Evolutionary conservation across 2,888 invertebrate genomes (phyloP).

Genomic region (Cylloceria caligata): DNA sequence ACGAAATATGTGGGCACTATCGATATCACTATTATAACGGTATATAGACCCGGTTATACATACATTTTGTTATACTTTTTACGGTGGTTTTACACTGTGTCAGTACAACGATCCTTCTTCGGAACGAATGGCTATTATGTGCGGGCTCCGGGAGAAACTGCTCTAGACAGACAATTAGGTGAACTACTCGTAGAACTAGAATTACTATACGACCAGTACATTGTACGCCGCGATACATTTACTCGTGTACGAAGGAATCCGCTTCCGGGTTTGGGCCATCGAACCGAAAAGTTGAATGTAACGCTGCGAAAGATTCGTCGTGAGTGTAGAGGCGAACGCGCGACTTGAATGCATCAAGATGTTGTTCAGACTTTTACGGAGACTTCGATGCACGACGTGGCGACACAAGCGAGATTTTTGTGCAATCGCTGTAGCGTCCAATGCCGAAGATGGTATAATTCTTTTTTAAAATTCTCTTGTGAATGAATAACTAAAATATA

Average conservation of each 20-base stretch:
- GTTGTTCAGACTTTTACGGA: slow-evolving; percentile 2
- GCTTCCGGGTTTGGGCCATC: slow-evolving; percentile 25
- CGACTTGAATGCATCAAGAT: slow-evolving; percentile 2
- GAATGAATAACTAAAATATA: too few relatives aligned
- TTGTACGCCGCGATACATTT: slow-evolving; percentile 8
- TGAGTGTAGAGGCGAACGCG: background rate
- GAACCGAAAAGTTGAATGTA: background rate
- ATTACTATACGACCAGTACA: slow-evolving; percentile 11
- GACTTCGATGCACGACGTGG: slow-evolving; percentile 49
- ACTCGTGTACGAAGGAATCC: slow-evolving; percentile 16
- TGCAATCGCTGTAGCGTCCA: background rate
- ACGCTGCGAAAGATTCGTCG: background rate
- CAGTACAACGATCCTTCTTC: background rate
- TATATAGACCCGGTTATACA: slow-evolving; percentile 53
- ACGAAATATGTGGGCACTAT: slow-evolving; percentile 62
- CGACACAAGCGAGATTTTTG: slow-evolving; percentile 33
- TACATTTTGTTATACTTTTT: slow-evolving; percentile 35
- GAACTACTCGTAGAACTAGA: slow-evolving; percentile 26
- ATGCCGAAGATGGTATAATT: background rate
- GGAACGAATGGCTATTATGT: slow-evolving; percentile 38
- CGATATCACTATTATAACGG: slow-evolving; percentile 58
- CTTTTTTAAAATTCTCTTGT: background rate
- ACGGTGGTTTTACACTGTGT: background rate
- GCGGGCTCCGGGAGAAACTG: slow-evolving; percentile 60
- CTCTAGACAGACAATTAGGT: slow-evolving; percentile 35